A percentile compares a stretch with the other conserved stretches of the same genome.
These are phyloP conservation scores for Chiroxiphia lanceolata DNA, from an alignment of 2,797 vertebrate species.

Conservation along the genomic window DNA sequence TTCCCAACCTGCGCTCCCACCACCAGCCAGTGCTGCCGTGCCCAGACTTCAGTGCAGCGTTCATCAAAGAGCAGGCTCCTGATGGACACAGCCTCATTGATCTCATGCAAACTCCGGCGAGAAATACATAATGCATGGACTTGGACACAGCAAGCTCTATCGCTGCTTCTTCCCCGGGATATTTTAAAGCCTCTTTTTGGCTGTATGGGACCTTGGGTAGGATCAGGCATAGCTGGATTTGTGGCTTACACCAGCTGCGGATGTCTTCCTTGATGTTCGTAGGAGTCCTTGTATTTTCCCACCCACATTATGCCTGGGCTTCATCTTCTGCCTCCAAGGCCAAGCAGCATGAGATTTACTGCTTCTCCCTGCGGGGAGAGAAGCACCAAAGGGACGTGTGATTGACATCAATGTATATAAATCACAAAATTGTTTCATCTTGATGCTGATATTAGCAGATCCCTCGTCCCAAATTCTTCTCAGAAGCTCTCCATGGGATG, in stretches of 20 bases:
- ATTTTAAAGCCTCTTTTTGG: not conserved
- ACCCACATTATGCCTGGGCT: not conserved
- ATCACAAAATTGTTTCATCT: not conserved
- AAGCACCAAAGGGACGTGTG: not conserved
- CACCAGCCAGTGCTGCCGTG: not conserved
- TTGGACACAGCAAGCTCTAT: not conserved
- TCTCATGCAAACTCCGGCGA: not conserved
- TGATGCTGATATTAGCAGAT: not conserved
- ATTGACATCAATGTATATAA: not conserved
- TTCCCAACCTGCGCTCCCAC: accelerated
- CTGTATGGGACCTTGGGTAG: not conserved
- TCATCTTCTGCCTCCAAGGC: not conserved
- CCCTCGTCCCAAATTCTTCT: not conserved
- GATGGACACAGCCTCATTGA: not conserved
- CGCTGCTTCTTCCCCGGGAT: not conserved
- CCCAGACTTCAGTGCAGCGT: accelerated
- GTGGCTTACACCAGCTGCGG: not conserved
- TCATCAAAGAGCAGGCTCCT: not conserved
- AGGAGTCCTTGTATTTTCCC: not conserved
- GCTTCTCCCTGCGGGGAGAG: not conserved
- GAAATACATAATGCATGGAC: constrained; percentile 7
- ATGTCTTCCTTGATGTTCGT: not conserved
- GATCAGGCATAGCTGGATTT: not conserved
- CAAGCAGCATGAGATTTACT: not conserved
- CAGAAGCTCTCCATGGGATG: not conserved